phyloP scores from a whole-genome alignment of 1,140 invertebrate species.

The Carposina sasakii region DNA sequence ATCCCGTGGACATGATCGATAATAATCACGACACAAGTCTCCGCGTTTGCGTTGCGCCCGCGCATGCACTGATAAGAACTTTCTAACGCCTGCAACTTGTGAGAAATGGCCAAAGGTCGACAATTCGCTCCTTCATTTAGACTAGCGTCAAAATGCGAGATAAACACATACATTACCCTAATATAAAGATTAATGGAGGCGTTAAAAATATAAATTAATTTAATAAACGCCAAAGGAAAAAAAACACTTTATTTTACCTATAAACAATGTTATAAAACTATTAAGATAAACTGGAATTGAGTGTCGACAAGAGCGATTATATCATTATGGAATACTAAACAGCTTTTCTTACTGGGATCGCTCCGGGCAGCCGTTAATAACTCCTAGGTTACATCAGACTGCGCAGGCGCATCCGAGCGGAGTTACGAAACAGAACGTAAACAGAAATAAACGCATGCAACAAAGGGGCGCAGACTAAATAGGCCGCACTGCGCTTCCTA shows the following conservation, averaged over 20 bases:
- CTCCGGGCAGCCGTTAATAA: slow-evolving; percentile 50
- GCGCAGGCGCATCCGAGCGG: slow-evolving; percentile 39
- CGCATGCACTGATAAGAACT: slow-evolving; percentile 27
- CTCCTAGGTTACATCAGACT: slow-evolving; percentile 36
- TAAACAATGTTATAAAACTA: slow-evolving; percentile 20
- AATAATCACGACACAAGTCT: slow-evolving; percentile 33
- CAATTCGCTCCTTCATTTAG: slow-evolving; percentile 42
- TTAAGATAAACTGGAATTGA: slow-evolving; percentile 14
- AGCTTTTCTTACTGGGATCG: slow-evolving; percentile 31
- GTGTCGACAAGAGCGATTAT: slow-evolving; percentile 27
- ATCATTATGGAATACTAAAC: slow-evolving; percentile 19
- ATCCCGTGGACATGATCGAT: slow-evolving; percentile 29
- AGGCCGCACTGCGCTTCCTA: slow-evolving; percentile 50
- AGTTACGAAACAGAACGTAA: slow-evolving; percentile 61
- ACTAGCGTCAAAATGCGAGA: too few species aligned
- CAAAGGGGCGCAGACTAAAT: slow-evolving; percentile 54
- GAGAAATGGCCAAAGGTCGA: slow-evolving; percentile 47
- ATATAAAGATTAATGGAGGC: too few species aligned
- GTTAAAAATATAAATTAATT: too few species aligned
- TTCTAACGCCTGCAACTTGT: slow-evolving; percentile 45
- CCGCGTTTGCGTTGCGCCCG: slow-evolving; percentile 15
- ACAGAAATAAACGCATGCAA: slow-evolving; percentile 52
- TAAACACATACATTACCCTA: too few species aligned
- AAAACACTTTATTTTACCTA: too few species aligned
- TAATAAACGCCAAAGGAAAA: too few species aligned